Evolutionary conservation across 2,113 vertebrate genomes (phyloP).

Genomic region (Alaudala cheleensis): DNA sequence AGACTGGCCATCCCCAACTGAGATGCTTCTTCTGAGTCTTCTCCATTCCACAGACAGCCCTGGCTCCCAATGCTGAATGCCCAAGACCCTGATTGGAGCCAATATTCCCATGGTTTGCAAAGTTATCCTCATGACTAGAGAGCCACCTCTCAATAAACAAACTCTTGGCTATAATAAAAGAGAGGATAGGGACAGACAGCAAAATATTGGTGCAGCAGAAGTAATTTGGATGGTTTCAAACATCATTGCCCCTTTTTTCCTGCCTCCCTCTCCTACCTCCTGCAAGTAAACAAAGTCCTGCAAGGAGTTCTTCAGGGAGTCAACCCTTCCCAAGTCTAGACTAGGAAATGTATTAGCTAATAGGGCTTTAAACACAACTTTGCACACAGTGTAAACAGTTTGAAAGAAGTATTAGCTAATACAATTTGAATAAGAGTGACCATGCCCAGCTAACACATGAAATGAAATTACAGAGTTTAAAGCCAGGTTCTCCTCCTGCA

Average conservation of each 20-base stretch:
- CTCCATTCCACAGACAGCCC: background rate
- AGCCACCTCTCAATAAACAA: background rate
- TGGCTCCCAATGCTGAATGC: rapidly evolving
- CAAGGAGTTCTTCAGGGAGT: background rate
- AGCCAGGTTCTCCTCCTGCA: background rate
- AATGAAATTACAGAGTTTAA: slow-evolving; percentile 9
- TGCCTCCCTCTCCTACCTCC: background rate
- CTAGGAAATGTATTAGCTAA: slow-evolving; percentile 32
- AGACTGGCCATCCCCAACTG: background rate
- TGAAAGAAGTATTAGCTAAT: slow-evolving; percentile 44
- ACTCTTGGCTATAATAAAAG: background rate
- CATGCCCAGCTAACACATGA: slow-evolving; percentile 17
- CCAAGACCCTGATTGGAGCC: background rate
- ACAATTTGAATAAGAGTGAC: slow-evolving; percentile 36
- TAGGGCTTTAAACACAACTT: slow-evolving; percentile 51
- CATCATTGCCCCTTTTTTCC: background rate
- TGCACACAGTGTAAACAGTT: slow-evolving; percentile 29
- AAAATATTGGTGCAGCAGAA: background rate
- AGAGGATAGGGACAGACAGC: background rate
- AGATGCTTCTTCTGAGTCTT: background rate
- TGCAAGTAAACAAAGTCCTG: slow-evolving; percentile 32
- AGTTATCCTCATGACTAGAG: background rate
- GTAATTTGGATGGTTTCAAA: background rate
- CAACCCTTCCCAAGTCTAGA: background rate
- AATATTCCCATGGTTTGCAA: background rate